phyloP scores from a whole-genome alignment of 2,888 invertebrate genomes.

The Seira musarum region DNA sequence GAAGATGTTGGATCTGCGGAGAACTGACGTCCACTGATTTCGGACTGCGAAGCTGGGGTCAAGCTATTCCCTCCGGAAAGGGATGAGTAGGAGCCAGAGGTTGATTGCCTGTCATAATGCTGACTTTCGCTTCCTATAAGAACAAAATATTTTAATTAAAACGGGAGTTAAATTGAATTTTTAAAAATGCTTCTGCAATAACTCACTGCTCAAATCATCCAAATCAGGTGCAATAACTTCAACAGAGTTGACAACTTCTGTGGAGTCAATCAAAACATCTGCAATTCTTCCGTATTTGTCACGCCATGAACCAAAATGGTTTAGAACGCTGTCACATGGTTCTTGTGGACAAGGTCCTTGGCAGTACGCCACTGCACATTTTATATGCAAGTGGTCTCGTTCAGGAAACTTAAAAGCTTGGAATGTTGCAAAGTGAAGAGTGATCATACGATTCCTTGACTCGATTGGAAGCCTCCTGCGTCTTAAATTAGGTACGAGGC shows the following conservation, averaged over 20 bases:
- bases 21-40: slow-evolving; percentile 48
- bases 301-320: slow-evolving; percentile 69
- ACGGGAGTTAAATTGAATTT: background rate
- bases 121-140: slow-evolving; percentile 57
- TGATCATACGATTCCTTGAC: slow-evolving; percentile 68
- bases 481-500: slow-evolving; percentile 68
- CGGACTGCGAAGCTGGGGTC: slow-evolving; percentile 28
- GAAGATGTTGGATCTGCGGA: slow-evolving; percentile 17
- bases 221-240: slow-evolving; percentile 86
- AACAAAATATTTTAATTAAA: slow-evolving; percentile 5
- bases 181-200: background rate
- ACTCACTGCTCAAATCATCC: slow-evolving; percentile 72
- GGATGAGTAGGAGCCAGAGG: slow-evolving; percentile 51
- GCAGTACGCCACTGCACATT: slow-evolving; percentile 85
- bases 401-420: slow-evolving; percentile 89
- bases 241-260: slow-evolving; percentile 86
- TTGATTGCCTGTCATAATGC: slow-evolving; percentile 68
- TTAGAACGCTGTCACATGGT: slow-evolving; percentile 66
- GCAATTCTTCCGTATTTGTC: slow-evolving; percentile 69
- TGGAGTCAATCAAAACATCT: slow-evolving; percentile 75
- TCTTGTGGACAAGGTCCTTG: slow-evolving; percentile 81
- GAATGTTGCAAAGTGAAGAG: slow-evolving; percentile 76
- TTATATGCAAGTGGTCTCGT: slow-evolving; percentile 82
- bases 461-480: slow-evolving; percentile 68
- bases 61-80: slow-evolving; percentile 45